Evolutionary conservation across 2,113 vertebrate genomes (phyloP).

Genomic region (Balaeniceps rex): DNA sequence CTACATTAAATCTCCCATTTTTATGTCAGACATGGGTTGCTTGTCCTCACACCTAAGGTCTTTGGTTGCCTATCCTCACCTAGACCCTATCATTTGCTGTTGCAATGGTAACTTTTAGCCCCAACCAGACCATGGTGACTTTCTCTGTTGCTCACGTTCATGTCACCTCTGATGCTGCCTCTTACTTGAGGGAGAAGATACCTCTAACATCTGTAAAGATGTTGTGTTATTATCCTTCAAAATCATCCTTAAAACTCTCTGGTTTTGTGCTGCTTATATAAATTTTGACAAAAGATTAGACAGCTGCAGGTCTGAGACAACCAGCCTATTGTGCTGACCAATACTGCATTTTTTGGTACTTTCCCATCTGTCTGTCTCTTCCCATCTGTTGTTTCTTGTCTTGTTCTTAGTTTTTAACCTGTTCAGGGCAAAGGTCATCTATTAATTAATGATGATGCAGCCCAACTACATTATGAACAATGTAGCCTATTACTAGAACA

Average conservation of each 20-base stretch:
- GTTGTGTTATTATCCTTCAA: background rate
- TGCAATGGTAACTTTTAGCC: background rate
- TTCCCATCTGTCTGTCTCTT: background rate
- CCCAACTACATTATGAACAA: background rate
- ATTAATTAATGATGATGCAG: background rate
- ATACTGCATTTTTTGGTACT: background rate
- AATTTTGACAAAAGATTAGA: background rate
- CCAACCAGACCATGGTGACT: background rate
- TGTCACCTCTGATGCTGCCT: background rate
- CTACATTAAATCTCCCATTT: background rate
- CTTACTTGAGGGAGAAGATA: background rate
- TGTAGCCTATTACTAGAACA: background rate
- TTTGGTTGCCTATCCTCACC: background rate
- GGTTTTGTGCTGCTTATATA: background rate
- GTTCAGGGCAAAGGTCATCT: background rate
- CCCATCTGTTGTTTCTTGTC: background rate
- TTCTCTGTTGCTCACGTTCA: background rate
- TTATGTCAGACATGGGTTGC: background rate
- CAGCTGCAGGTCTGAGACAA: background rate
- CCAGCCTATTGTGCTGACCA: background rate
- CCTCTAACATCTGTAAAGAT: background rate
- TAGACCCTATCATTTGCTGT: background rate
- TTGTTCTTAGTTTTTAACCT: background rate
- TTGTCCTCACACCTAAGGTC: background rate
- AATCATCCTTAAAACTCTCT: background rate